These are phyloP conservation scores for Macrophya annulata DNA, from an alignment of 2,888 invertebrate genomes.

Conservation along the genomic window DNA sequence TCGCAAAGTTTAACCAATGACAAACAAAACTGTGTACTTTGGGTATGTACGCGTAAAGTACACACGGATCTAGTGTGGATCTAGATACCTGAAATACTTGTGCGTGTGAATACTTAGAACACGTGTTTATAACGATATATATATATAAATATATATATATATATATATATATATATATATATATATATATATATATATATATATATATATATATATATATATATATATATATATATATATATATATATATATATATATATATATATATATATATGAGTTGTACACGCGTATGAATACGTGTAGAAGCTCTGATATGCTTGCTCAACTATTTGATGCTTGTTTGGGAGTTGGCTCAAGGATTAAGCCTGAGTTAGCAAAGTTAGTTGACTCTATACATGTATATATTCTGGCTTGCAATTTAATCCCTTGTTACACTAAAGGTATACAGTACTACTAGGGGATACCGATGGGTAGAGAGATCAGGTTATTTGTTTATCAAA, in stretches of 20 bases:
- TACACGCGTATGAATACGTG: conserved; percentile 10
- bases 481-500: background rate
- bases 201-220: too few species aligned
- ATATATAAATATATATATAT: too few species aligned
- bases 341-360: conserved; percentile 47
- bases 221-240: too few species aligned
- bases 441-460: background rate
- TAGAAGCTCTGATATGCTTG: conserved; percentile 52
- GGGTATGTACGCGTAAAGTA: conserved; percentile 34
- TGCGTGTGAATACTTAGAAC: conserved; percentile 9
- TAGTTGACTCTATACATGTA: conserved; percentile 43
- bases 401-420: conserved; percentile 44
- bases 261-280: background rate
- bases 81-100: background rate
- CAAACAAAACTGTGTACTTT: conserved; percentile 42
- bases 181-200: too few species aligned
- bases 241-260: too few species aligned
- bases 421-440: conserved; percentile 42
- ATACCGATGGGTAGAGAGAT: background rate
- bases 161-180: too few species aligned
- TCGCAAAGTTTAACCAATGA: conserved; percentile 34
- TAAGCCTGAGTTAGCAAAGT: conserved; percentile 50
- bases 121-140: conserved; percentile 19
- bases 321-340: conserved; percentile 54
- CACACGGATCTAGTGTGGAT: conserved; percentile 15